Evolutionary conservation across 2,888 invertebrate genomes (phyloP).

Genomic region (Lepidonotus clava): DNA sequence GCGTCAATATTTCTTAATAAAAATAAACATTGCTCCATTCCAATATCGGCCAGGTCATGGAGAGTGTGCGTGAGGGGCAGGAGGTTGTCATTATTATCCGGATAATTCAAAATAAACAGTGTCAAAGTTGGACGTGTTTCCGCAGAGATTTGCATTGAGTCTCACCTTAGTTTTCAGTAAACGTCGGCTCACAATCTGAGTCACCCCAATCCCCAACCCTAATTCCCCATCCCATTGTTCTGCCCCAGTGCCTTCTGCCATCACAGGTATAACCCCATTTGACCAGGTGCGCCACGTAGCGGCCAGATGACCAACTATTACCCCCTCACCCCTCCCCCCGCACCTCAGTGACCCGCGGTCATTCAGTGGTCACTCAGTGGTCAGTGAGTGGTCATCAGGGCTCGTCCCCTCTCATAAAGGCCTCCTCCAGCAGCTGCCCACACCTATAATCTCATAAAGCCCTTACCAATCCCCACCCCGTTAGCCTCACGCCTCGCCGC

Average conservation of each 20-base stretch:
- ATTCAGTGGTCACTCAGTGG: not conserved
- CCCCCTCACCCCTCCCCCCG: not conserved
- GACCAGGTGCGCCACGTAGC: not conserved
- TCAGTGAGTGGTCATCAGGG: not conserved
- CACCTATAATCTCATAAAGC: not conserved
- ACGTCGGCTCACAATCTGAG: too few species aligned
- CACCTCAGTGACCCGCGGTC: not conserved
- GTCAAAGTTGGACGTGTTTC: too few species aligned
- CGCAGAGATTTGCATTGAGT: too few species aligned
- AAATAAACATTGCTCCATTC: too few species aligned
- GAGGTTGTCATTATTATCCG: not conserved
- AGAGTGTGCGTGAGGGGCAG: too few species aligned
- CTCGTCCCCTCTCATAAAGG: not conserved
- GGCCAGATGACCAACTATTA: slow-evolving; percentile 33
- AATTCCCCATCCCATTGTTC: not conserved
- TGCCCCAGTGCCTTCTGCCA: not conserved
- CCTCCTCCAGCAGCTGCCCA: not conserved
- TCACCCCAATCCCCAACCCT: not conserved
- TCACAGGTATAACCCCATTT: not conserved
- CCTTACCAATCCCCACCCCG: not conserved
- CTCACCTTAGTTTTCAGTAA: too few species aligned
- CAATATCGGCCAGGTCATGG: too few species aligned
- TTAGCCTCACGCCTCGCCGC: not conserved
- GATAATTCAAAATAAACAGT: too few species aligned
- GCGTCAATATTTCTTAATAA: too few species aligned